Evolutionary conservation across 2,113 vertebrate genomes (phyloP).

Genomic region (Platichthys stellatus): DNA sequence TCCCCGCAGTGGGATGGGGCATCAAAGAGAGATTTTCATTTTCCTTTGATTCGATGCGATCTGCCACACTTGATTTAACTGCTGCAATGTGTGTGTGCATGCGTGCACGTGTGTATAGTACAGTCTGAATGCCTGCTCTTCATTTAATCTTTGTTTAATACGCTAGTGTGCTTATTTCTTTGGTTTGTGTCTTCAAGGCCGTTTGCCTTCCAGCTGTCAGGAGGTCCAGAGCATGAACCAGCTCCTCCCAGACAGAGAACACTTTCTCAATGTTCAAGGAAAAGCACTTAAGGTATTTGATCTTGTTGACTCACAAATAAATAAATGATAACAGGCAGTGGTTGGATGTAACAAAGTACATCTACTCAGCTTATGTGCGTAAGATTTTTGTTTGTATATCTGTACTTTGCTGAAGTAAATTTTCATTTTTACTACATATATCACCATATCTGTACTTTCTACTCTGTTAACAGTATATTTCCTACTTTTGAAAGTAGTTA

Average conservation of each 20-base stretch:
- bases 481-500: too few relatives aligned
- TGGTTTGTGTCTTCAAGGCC: constrained; percentile 79
- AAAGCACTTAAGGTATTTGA: constrained; percentile 86
- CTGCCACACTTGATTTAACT: constrained; percentile 43
- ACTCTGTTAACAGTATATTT: too few relatives aligned
- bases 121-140: neutral
- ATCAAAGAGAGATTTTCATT: constrained; percentile 36
- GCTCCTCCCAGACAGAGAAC: constrained; percentile 85
- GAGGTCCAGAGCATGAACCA: constrained; percentile 82
- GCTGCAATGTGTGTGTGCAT: constrained; percentile 28
- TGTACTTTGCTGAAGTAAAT: too few relatives aligned
- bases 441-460: too few relatives aligned
- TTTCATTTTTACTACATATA: too few relatives aligned
- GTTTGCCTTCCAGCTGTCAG: constrained; percentile 88
- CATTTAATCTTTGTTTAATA: constrained; percentile 3
- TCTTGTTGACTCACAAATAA: neutral
- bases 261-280: constrained; percentile 88
- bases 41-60: constrained; percentile 51
- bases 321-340: too few relatives aligned
- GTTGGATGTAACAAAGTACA: too few relatives aligned
- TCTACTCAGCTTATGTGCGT: too few relatives aligned
- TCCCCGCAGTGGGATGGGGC: constrained; percentile 2
- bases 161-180: neutral
- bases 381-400: too few relatives aligned
- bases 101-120: constrained; percentile 19